Evolutionary conservation across 2,113 vertebrate species (phyloP), one percentile per base, ranked within the genome.

Genomic region (Macheiramphus alcinus): DNA sequence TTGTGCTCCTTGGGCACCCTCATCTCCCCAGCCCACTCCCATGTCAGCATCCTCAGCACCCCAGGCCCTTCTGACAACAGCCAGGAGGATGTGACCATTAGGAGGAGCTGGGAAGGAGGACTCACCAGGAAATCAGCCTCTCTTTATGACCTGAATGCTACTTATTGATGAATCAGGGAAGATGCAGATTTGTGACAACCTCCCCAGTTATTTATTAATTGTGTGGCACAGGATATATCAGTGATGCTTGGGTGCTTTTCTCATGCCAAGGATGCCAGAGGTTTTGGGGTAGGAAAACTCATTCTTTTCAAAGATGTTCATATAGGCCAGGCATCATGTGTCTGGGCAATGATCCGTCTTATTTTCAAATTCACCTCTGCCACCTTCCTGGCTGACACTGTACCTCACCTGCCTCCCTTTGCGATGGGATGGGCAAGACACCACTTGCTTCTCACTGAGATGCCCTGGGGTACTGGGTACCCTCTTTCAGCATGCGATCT

Each of bases 101-200:
- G 70, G 70, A 87, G 66, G 34, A 78, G 47, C 45, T 63, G 59
- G 65, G 59, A 59, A 73, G 40, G 61, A 92, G n/a, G 91, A 92
- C 88, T 95, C 93, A 93, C 32, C 84, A 62, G 73, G 52, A 95
- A 97, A 65, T 31, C 65, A 68, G 76, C 78, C 61, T 56, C 47
- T 34, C 56, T 52, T 52, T 13, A 10, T 38, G 88, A 38, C 67
- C 72, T 5, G 27, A 67, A 38, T 9, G 40, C 93, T 32, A 8
- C 42, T 92, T 79, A 65, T 16, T 55, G 92, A 89, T 96, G 95
- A 97, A 93, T 97, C 96, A 97, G 84, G 95, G 61, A 14, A 93
- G 56, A 21, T 52, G 65, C 2, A 8, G 52, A 27, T 13, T 23
- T 0, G 0, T 71, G 61, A 56, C 84, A 55, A n/a, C 73, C 73